A percentile compares a stretch with the other conserved stretches of the same genome.
Evolutionary conservation across 2,797 vertebrate genomes (phyloP).

Genomic region (Betta splendens): DNA sequence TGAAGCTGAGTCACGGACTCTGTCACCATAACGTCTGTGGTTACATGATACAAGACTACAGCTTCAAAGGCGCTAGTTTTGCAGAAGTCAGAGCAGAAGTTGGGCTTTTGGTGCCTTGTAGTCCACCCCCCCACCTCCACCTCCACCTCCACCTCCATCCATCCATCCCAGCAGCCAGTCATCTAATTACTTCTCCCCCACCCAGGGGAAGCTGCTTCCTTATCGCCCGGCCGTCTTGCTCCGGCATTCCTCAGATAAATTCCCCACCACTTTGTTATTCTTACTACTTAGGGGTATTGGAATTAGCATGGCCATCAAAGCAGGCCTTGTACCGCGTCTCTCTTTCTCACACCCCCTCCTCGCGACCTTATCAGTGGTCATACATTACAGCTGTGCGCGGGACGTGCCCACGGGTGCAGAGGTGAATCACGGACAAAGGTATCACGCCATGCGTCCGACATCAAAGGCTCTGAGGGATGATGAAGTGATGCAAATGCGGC

Average conservation of each 20-base stretch:
- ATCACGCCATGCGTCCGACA: constrained; percentile 50
- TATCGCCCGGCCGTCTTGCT: constrained; percentile 77
- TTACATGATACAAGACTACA: constrained; percentile 31
- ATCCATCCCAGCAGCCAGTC: constrained; percentile 66
- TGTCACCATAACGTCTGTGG: constrained; percentile 26
- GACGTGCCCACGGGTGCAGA: constrained; percentile 46
- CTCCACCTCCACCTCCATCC: constrained; percentile 24
- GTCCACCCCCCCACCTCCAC: constrained; percentile 15
- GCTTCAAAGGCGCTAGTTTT: constrained; percentile 16
- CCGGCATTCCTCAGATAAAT: constrained; percentile 82
- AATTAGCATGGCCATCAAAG: constrained; percentile 80
- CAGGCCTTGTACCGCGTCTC: constrained; percentile 68
- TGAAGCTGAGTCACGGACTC: constrained; percentile 32
- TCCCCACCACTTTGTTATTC: constrained; percentile 79
- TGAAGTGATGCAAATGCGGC: constrained; percentile 49
- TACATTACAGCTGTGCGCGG: constrained; percentile 62
- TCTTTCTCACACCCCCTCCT: constrained; percentile 47
- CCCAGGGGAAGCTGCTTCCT: constrained; percentile 75
- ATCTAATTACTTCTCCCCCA: constrained; percentile 77
- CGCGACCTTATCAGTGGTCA: constrained; percentile 68
- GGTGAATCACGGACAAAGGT: constrained; percentile 60
- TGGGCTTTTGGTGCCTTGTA: too few species aligned
- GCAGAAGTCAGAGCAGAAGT: neutral
- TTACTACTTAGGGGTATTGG: constrained; percentile 78
- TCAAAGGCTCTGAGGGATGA: constrained; percentile 52